A percentile compares a stretch with the other conserved stretches of the same genome.
phyloP scores from a whole-genome alignment of 2,113 vertebrate species.

The Syrmaticus mikado region DNA sequence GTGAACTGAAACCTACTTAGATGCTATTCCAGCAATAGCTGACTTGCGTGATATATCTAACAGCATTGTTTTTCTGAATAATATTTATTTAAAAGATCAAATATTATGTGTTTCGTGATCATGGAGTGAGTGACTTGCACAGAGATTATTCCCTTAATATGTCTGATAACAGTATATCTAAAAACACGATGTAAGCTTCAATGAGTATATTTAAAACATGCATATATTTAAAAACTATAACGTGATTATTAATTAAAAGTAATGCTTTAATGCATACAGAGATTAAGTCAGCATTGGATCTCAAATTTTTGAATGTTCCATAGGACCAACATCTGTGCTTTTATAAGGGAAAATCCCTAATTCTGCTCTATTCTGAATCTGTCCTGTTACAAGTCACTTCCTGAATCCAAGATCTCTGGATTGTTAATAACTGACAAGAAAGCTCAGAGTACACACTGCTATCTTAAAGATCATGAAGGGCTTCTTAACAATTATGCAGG shows the following conservation, averaged over 20 bases:
- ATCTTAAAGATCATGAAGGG: background rate
- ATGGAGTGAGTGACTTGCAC: background rate
- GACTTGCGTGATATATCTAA: background rate
- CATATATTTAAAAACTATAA: background rate
- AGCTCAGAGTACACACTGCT: background rate
- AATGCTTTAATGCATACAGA: background rate
- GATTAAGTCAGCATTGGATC: background rate
- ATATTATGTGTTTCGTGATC: background rate
- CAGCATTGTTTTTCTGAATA: background rate
- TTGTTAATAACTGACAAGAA: background rate
- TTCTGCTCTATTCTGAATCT: background rate
- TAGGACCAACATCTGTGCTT: background rate
- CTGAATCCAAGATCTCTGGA: background rate
- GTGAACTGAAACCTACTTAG: background rate
- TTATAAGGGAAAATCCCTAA: background rate
- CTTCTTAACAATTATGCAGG: background rate
- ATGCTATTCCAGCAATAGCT: background rate
- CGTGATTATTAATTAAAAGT: background rate
- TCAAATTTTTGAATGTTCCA: background rate
- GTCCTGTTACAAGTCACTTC: background rate
- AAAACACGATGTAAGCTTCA: background rate
- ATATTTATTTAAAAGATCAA: background rate
- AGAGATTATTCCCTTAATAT: background rate
- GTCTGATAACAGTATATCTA: background rate
- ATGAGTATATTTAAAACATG: background rate